Evolutionary conservation across 2,113 vertebrate genomes (phyloP).

Genomic region (Axis porcinus): DNA sequence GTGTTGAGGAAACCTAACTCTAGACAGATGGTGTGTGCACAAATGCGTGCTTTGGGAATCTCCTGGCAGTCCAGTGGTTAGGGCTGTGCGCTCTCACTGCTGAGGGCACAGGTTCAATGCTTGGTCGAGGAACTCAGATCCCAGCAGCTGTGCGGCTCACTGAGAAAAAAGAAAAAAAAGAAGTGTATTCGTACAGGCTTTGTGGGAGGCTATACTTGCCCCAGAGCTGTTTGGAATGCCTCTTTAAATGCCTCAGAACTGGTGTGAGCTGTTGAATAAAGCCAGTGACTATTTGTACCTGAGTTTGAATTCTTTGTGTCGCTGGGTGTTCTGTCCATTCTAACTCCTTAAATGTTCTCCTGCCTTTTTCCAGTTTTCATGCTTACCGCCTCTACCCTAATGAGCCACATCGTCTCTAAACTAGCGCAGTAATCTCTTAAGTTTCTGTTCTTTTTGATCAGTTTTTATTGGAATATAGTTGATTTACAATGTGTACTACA

Average conservation of each 20-base stretch:
- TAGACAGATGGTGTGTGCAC: background rate
- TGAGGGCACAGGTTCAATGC: background rate
- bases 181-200: background rate
- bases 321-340: background rate
- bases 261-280: slow-evolving; percentile 49
- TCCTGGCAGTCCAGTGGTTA: background rate
- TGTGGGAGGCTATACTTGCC: background rate
- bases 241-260: slow-evolving; percentile 25
- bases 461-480: background rate
- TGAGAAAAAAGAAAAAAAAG: background rate
- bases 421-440: background rate
- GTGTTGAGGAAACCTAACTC: background rate
- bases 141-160: background rate
- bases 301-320: slow-evolving; percentile 31
- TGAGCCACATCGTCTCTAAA: background rate
- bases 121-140: background rate
- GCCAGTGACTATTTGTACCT: background rate
- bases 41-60: background rate
- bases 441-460: background rate
- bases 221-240: background rate
- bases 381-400: background rate
- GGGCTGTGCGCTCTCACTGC: background rate
- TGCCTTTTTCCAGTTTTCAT: background rate
- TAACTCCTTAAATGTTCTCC: background rate
- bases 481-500: background rate